Evolutionary conservation across 2,888 invertebrate genomes (phyloP), one percentile per base, ranked within the genome.

Genomic region (Sipha maydis): DNA sequence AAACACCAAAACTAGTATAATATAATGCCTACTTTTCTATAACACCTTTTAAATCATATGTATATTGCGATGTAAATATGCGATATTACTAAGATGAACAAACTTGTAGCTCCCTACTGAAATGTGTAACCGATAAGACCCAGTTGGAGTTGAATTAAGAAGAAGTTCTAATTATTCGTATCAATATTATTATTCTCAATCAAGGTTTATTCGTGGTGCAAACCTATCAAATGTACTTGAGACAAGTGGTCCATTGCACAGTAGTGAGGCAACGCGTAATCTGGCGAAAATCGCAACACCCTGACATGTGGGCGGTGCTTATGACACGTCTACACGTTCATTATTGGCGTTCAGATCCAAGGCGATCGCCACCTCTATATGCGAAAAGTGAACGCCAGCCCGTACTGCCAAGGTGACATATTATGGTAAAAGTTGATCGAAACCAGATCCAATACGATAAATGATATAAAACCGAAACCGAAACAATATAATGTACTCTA

Each of bases 401-500:
- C 80, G 85, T 77, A 61, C 75, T 41, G 73, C 61, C 88, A 88
- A 88, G 88, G 88, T 88, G 88, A 88, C 88, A 71, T 61, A 77
- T 85, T 71, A 77, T 56, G 80, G 88, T 88, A 88, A 88, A 88
- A 88, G 88, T 88, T 88, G 88, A 88, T 88, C 88, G 88, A 88
- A 88, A 88, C 88, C 80, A 88, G 88, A 88, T 88, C 88, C 82
- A 82, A 88, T 61, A 75, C 88, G 82, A 88, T 82, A 88, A 80
- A 80, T 80, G 67, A 86, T 80, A 73, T 80, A 80, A 41, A 69
- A 73, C 79, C 38, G n/a, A 85, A 85, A 85, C 69, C 67, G n/a
- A 78, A 86, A 86, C 86, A 86, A 86, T 86, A 79, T 86, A 48
- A 61, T 73, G 71, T 69, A 41, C 7, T 5, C 34, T 17, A 17